Base-by-base conservation (phyloP, 2,888 invertebrate genomes). In the Xylota sylvarum region DNA sequence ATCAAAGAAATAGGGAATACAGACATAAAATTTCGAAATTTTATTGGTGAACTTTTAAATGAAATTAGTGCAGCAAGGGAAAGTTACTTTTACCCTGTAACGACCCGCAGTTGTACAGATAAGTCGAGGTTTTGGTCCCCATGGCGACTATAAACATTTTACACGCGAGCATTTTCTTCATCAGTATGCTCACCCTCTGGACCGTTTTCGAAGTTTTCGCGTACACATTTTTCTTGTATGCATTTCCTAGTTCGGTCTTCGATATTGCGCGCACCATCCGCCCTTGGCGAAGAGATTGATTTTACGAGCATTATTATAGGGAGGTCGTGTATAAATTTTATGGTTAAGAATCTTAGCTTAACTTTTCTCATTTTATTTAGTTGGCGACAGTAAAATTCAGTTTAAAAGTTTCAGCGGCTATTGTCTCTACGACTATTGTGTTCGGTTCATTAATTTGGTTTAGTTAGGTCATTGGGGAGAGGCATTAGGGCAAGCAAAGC, bases 41-140 rank as follows among this genome's bases (percentile, higher is more conserved):
- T 83, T 83, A 83, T 78, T 83, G 60, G 32, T 50, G 17, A 83
- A 83, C 58, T 83, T 83, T 83, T 62, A 73, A 83, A 78, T 72
- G 72, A 79, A 79, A 79, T 73, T 78, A 78, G 78, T 78, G 77
- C 72, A 72, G 58, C 64, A 40, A 65, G 50, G 43, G n/a, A 64
- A 72, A 70, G 70, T 72, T 62, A 32, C 40, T 70, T 43, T 70
- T 70, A 50, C 70, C 55, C 62, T 56, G 50, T 77, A 77, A 83
- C 58, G 56, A 77, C 58, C 48, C 27, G 50, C 50, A 55, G 56
- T 72, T 72, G 70, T 77, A 50, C 9, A 77, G 77, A 77, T 82
- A 70, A 82, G 65, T 83, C 77, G 56, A 23, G 64, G 65, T 77
- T 60, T 65, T 60, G 55, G 65, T 14, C 55, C 62, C 70, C 69